Base-by-base conservation (phyloP, 2,888 invertebrate species). In the Oligia fasciuncula region DNA sequence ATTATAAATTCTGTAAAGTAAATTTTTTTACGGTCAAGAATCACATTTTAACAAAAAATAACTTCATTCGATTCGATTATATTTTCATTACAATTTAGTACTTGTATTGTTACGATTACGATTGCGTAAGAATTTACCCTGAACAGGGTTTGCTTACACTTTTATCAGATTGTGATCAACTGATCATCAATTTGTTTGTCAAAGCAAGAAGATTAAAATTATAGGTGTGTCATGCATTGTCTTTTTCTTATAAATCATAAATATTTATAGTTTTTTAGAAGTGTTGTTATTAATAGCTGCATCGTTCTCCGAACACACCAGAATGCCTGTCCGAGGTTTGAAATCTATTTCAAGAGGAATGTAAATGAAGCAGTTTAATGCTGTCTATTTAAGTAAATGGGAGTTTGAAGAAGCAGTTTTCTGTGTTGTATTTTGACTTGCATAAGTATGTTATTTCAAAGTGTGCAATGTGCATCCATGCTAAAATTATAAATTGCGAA, bases 281-380 rank as follows among this genome's bases (percentile, higher is more conserved):
- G 29, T 54, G 14, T 43, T 13, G 35, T 35, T 46, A 11, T 60
- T 6, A 77, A 54, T 54, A 77, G 2, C 43, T 51, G 43, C 76
- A 57, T 57, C 75, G 46, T 60, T 35, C 57, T 49, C 17, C 11
- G 35, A 75, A 23, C 35, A 46, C 75, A 14, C 17, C 8, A 51
- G 14, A 51, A 74, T 40, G n/a, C 51, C 51, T 9, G 14, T 73
- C 14, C 14, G 73, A 23, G 11, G 29, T 54, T 74, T 14, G 9
- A 23, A 54, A 54, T 75, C 23, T 76, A n/a, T 46, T 76, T 40
- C 35, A 60, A 76, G 46, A 76, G 4, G 35, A 76, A 75, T 57
- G 35, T 11, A 43, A 75, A 75, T 43, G 23, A 46, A 23, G 74
- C 54, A 23, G 29, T 46, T 6, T 35, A 74, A 35, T 46, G 11